A percentile compares a stretch with the other conserved stretches of the same genome.
Evolutionary conservation across 64 coral and sea anemone genomes (phyloP).

Genomic region (Montipora foliosa): DNA sequence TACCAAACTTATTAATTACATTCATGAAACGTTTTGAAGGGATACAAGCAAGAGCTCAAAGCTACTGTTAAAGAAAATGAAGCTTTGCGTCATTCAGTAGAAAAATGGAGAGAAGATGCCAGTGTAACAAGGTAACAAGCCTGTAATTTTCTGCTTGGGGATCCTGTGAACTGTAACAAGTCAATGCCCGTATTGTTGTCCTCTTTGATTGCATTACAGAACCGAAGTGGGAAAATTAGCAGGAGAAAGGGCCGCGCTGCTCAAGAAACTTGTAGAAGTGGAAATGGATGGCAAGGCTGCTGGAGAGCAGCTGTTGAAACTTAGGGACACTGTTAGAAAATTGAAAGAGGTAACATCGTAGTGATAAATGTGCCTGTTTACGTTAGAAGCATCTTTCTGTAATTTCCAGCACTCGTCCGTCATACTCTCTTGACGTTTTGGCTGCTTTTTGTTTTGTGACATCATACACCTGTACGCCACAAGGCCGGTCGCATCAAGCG

Average conservation of each 20-base stretch:
- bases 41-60: slow-evolving; percentile 90
- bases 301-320: slow-evolving; percentile 67
- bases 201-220: slow-evolving; percentile 1
- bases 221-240: slow-evolving; percentile 66
- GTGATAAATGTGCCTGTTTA: too few species aligned
- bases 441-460: too few species aligned
- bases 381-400: too few species aligned
- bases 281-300: slow-evolving; percentile 93
- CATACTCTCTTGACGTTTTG: too few species aligned
- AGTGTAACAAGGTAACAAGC: slow-evolving; percentile 80
- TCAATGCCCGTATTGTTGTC: too few species aligned
- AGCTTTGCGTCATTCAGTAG: slow-evolving; percentile 85
- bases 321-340: slow-evolving; percentile 71
- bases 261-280: slow-evolving; percentile 87
- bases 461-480: too few species aligned
- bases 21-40: slow-evolving; percentile 28
- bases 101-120: slow-evolving; percentile 89
- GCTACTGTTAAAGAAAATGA: slow-evolving; percentile 95
- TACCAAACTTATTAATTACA: too few species aligned
- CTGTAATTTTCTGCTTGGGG: background rate
- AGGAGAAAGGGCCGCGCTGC: slow-evolving; percentile 53
- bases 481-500: too few species aligned
- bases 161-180: background rate
- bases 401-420: background rate
- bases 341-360: slow-evolving; percentile 65